These are phyloP conservation scores for Tautogolabrus adspersus DNA, from an alignment of 2,113 vertebrate genomes.

Conservation along the genomic window DNA sequence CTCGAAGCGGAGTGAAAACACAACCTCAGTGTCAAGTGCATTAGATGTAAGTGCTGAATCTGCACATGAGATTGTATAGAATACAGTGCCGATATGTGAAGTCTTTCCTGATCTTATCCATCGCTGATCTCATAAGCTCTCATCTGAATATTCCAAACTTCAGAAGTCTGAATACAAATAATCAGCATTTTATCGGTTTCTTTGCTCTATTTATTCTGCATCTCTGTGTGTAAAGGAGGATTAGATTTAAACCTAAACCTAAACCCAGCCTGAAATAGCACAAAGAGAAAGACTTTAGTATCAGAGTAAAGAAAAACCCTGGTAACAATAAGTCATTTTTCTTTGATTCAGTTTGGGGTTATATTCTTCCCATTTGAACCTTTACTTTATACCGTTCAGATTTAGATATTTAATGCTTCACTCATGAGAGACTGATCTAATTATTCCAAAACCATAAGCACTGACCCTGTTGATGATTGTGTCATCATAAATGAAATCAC, in stretches of 20 bases:
- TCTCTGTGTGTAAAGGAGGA: background rate
- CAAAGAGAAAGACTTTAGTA: background rate
- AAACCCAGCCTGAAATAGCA: background rate
- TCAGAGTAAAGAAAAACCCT: background rate
- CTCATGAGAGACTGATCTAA: background rate
- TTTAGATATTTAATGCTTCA: background rate
- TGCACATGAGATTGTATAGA: conserved; percentile 8
- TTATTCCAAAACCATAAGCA: conserved; percentile 3
- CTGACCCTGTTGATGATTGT: background rate
- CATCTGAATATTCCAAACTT: conserved; percentile 28
- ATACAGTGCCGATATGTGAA: conserved; percentile 11
- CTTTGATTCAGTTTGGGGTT: background rate
- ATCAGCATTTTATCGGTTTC: conserved; percentile 4
- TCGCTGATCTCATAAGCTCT: conserved; percentile 39
- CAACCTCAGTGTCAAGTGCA: conserved; percentile 11
- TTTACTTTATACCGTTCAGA: background rate
- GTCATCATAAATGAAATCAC: background rate
- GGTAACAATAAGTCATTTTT: too few relatives aligned
- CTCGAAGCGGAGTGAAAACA: conserved; percentile 35
- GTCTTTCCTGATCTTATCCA: conserved; percentile 14
- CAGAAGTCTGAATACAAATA: conserved; percentile 13
- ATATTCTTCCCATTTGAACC: background rate
- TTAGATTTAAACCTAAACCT: background rate
- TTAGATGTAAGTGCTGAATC: conserved; percentile 48
- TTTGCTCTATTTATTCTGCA: background rate